Base-by-base conservation (phyloP, 2,888 invertebrate species). In the Zele albiditarsus region DNA sequence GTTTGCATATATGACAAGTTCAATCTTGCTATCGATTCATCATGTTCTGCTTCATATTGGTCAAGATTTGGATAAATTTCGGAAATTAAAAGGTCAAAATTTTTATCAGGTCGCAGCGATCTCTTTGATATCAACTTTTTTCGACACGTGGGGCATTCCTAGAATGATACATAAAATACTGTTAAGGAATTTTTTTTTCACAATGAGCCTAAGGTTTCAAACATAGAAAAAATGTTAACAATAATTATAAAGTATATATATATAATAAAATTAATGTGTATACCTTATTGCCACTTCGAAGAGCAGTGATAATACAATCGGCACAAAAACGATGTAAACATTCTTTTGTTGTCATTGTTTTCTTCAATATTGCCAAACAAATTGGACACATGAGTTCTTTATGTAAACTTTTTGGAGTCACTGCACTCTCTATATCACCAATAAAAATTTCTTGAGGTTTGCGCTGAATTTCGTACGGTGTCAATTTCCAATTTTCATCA, bases 301-400 rank as follows among this genome's bases (percentile, higher is more conserved):
- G 91, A 0, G 99, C 99, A 3, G 98, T 99, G 77, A 98, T 98
- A 82, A 99, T 99, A 90, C 99, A 99, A 88, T 99, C 99, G 27
- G 97, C 96, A 90, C 99, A 99, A 90, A 99, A 99, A 76, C 99
- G 94, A 90, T 99, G 99, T 75, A 99, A 92, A 90, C 99, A 99
- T 91, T 99, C 99, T 89, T 99, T 99, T 8, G 99, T 99, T n/a
- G 99, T 99, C 99, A 99, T 99, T 0, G 99, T 99, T 89, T 97
- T 97, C 89, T 98, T 99, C 83, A 99, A 91, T 97, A 98, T 97
- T 90, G 99, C 99, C 87, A 99, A 91, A 90, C 99, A 99, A 89
- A 99, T 99, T 68, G 99, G 99, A 89, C 99, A 99, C 97, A 98
- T 98, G 72, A 99, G 91, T 90, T 99, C 99, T 90, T 95, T 97